These are phyloP conservation scores for Ochlodes sylvanus DNA, from an alignment of 2,888 invertebrate genomes.

Conservation along the genomic window DNA sequence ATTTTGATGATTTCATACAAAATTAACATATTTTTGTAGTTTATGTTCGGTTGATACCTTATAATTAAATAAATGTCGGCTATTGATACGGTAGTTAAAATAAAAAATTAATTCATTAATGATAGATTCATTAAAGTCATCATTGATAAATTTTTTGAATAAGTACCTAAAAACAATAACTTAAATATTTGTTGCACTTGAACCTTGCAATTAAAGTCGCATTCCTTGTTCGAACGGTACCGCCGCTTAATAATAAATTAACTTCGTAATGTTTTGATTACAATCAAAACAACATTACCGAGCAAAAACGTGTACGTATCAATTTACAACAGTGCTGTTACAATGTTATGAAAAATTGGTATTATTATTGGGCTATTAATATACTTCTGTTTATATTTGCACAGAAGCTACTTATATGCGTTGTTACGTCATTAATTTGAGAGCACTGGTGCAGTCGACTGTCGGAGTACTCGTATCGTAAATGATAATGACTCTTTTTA, in stretches of 20 bases:
- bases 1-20: too few species aligned
- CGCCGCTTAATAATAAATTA: constrained; percentile 3
- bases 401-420: background rate
- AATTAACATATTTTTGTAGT: too few species aligned
- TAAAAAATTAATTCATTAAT: too few species aligned
- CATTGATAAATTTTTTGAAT: too few species aligned
- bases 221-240: background rate
- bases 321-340: constrained; percentile 4
- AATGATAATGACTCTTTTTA: constrained; percentile 38
- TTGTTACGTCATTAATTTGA: constrained; percentile 18
- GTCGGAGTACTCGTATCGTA: constrained; percentile 9
- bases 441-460: constrained; percentile 8
- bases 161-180: background rate
- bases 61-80: too few species aligned
- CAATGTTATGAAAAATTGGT: constrained; percentile 30
- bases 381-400: constrained; percentile 21
- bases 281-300: constrained; percentile 8
- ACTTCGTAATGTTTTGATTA: constrained; percentile 16
- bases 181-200: background rate
- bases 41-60: too few species aligned
- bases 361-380: constrained; percentile 17
- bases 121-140: too few species aligned
- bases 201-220: background rate
- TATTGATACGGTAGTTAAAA: too few species aligned
- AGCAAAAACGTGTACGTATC: constrained; percentile 10